These are phyloP conservation scores for Lordiphosa mommai DNA, from an alignment of 1,140 invertebrate genomes.

Conservation along the genomic window DNA sequence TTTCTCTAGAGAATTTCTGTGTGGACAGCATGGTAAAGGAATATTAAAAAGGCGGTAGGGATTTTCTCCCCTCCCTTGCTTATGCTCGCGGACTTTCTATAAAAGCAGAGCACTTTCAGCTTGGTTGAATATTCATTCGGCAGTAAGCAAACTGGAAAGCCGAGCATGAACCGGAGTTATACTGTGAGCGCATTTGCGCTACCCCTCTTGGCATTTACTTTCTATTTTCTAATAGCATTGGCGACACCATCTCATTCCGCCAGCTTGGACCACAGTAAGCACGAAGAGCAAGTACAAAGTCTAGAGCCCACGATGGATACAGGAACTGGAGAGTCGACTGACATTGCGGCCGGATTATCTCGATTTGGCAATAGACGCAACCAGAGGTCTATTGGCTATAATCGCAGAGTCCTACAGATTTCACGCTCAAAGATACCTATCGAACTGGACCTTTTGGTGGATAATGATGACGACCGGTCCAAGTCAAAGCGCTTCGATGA, in stretches of 20 bases:
- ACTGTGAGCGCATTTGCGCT: constrained; percentile 10
- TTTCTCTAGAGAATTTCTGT: background rate
- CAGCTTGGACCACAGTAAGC: constrained; percentile 11
- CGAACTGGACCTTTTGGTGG: constrained; percentile 75
- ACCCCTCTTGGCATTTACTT: constrained; percentile 10
- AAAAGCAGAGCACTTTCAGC: constrained; percentile 7
- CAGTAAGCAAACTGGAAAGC: background rate
- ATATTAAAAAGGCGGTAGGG: constrained; percentile 16
- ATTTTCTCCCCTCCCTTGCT: background rate
- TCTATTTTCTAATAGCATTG: constrained; percentile 14
- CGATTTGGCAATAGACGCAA: constrained; percentile 18
- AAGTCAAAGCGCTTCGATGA: constrained; percentile 82
- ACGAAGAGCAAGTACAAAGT: constrained; percentile 15
- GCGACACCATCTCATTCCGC: background rate
- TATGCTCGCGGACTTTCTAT: background rate
- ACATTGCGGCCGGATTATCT: constrained; percentile 4
- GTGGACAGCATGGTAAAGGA: background rate
- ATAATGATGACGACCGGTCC: constrained; percentile 81
- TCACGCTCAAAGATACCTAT: constrained; percentile 41
- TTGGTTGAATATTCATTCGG: constrained; percentile 3
- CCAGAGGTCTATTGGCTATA: constrained; percentile 13
- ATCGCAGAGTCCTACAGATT: constrained; percentile 25
- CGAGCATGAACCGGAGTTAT: constrained; percentile 22
- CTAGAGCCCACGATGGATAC: constrained; percentile 19
- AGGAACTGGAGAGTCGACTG: constrained; percentile 2